Percentiles rank a stretch among this genome's conserved stretches.
Conservation (phyloP, 2,113 vertebrate species). For the Chaetodon trifascialis region DNA sequence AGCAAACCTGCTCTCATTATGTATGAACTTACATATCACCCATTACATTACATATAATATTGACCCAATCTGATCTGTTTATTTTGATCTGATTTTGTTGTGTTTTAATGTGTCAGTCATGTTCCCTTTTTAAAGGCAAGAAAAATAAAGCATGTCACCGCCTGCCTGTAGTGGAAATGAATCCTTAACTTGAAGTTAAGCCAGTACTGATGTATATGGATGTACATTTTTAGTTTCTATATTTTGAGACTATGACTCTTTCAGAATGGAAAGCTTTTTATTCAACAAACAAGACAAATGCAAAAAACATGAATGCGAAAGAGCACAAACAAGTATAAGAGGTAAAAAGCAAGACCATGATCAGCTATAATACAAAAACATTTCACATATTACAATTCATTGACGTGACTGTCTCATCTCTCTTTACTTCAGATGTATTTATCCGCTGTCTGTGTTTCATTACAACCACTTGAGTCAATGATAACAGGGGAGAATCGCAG, state of each 20-base stretch:
- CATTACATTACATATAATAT: background rate
- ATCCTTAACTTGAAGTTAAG: background rate
- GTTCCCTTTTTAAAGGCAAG: background rate
- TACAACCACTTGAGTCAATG: constrained; percentile 43
- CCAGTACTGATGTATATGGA: background rate
- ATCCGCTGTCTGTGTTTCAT: constrained; percentile 73
- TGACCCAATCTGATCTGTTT: background rate
- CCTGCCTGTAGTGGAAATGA: too few relatives aligned
- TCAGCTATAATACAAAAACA: constrained; percentile 41
- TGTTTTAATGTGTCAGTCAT: background rate
- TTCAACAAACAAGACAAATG: constrained; percentile 60
- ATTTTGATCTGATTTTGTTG: background rate
- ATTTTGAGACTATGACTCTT: background rate
- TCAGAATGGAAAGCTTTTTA: constrained; percentile 32
- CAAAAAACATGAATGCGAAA: constrained; percentile 40
- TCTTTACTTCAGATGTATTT: constrained; percentile 67
- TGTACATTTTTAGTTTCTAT: background rate
- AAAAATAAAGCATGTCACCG: background rate
- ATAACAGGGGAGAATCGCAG: background rate
- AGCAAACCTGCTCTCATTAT: background rate
- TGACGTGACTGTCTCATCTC: constrained; percentile 23
- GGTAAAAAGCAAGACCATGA: constrained; percentile 42
- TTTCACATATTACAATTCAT: constrained; percentile 31
- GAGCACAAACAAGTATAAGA: constrained; percentile 26
- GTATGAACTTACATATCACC: background rate